These are phyloP conservation scores for Meriones unguiculatus DNA, from an alignment of 2,113 vertebrate species.

Conservation along the genomic window DNA sequence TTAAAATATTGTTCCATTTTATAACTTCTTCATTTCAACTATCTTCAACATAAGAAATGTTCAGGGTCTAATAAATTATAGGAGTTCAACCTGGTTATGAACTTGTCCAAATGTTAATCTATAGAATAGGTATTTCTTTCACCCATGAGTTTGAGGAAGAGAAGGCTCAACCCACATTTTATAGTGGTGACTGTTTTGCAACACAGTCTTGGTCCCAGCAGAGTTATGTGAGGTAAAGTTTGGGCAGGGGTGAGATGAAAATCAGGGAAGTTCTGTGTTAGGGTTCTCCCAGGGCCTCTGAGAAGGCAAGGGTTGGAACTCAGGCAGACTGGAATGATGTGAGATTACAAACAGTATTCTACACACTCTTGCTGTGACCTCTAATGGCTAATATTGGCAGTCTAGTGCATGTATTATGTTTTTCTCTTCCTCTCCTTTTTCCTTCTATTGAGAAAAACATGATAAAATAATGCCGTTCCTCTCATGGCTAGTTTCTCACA, in stretches of 20 bases:
- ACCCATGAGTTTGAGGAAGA: neutral
- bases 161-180: neutral
- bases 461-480: neutral
- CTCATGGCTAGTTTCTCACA: neutral
- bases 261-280: neutral
- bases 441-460: neutral
- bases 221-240: neutral
- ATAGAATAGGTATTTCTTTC: neutral
- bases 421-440: neutral
- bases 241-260: neutral
- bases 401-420: neutral
- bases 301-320: neutral
- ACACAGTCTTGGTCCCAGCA: neutral
- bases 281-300: neutral
- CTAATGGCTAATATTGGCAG: neutral
- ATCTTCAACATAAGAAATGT: neutral
- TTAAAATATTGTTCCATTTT: neutral
- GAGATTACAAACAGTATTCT: neutral
- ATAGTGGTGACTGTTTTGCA: neutral
- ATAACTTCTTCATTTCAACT: neutral
- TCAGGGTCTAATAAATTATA: neutral
- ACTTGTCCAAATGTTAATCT: neutral
- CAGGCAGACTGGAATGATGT: neutral
- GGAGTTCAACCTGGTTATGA: neutral
- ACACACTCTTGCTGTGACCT: neutral